Conservation (phyloP, 2,113 vertebrate species). For the Pleuronectes platessa region DNA sequence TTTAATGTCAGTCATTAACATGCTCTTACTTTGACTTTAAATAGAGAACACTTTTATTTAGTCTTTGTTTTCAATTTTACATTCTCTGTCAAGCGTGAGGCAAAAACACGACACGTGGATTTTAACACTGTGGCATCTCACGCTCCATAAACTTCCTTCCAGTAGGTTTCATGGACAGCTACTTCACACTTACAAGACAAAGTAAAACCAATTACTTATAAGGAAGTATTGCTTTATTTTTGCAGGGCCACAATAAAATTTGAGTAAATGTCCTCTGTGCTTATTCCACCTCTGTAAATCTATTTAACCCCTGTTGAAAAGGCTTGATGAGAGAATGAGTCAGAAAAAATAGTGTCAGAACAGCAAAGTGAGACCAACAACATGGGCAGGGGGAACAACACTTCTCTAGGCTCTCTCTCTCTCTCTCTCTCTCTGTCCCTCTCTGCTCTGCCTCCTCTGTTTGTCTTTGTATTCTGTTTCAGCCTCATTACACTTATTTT, state of each 20-base stretch:
- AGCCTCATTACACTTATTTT: conserved; percentile 63
- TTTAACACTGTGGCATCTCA: background rate
- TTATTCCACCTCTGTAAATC: conserved; percentile 43
- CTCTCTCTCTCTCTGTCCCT: conserved; percentile 36
- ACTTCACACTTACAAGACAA: no score
- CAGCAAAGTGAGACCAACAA: conserved; percentile 1
- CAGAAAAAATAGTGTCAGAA: background rate
- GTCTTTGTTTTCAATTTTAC: background rate
- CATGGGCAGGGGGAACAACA: conserved; percentile 19
- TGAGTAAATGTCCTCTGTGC: background rate
- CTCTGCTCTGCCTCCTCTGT: conserved; percentile 63
- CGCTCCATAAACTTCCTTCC: background rate
- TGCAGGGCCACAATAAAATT: background rate
- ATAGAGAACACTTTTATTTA: background rate
- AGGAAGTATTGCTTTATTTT: background rate
- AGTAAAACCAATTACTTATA: no score
- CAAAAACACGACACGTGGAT: background rate
- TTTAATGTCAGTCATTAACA: background rate
- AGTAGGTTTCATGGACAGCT: no score
- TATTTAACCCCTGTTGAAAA: background rate
- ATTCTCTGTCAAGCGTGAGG: background rate
- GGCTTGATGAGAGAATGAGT: background rate
- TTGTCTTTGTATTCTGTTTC: conserved; percentile 69
- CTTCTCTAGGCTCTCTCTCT: conserved; percentile 35
- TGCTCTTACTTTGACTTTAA: background rate